Base-by-base conservation (phyloP, 1,140 invertebrate genomes). In the Drosophila pectinifera region DNA sequence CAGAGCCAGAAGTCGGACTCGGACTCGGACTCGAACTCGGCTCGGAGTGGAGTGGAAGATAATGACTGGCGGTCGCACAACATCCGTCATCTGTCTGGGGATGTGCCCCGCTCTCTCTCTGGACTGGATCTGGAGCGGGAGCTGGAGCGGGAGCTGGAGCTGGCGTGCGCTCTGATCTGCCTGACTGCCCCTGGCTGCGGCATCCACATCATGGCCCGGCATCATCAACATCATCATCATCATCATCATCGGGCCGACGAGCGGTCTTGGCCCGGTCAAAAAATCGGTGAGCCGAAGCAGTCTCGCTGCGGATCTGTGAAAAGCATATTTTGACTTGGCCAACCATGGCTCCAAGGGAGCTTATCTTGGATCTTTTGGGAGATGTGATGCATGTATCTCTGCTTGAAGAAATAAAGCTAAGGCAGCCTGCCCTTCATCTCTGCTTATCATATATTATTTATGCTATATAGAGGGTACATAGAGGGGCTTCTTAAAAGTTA, bases 141-240 rank as follows among this genome's bases (percentile, higher is more conserved):
- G 53, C 48, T 38, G 55, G 28, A 57, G 58, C 67, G 63, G 34
- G 34, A 36, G 34, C 36, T 34, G 54, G 41, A 62, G 68, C 76
- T 88, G 83, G 84, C 84, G 84, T 88, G 84, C 77, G 84, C 84
- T 67, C 84, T 84, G 84, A 89, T 88, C 80, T 88, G 84, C 80
- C 84, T 88, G 84, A 88, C 80, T 88, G 84, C 84, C 51, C 68
- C 67, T 22, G 45, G 26, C 22, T 83, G 18, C 28, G 73, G 73
- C 73, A 61, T 78, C 80, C 49, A 53, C 42, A 43, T 20, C 42
- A 57, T 75, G 68, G 43, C 63, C 73, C 49, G 59, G 73, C 63
- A 77, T 84, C 72, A 61, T 43, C n/a, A n/a, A n/a, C 49, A 55
- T 43, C 34, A 24, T 59, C 20, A 16, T 43, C 36, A 18, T 22